A percentile compares a stretch with the other conserved stretches of the same genome.
These are phyloP conservation scores for Cyrtonyx montezumae DNA, from an alignment of 2,113 vertebrate genomes.

Conservation along the genomic window DNA sequence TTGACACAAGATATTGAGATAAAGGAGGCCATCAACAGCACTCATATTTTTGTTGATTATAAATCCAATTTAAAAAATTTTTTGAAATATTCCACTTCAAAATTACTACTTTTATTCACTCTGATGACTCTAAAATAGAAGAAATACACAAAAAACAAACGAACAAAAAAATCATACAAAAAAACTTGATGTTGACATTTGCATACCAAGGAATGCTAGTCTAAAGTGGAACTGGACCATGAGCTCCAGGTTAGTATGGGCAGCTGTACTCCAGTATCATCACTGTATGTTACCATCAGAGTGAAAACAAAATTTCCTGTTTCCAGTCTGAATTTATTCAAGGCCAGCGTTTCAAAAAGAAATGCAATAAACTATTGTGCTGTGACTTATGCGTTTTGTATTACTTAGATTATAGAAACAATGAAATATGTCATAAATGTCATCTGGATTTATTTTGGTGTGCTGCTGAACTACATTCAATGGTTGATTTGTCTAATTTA, in stretches of 20 bases:
- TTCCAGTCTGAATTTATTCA: conserved; percentile 59
- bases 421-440: conserved; percentile 59
- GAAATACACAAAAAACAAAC: background rate
- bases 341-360: conserved; percentile 23
- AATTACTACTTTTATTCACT: background rate
- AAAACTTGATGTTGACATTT: background rate
- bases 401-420: conserved; percentile 60
- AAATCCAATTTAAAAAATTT: background rate
- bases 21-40: background rate
- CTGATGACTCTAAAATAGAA: background rate
- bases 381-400: conserved; percentile 53
- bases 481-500: conserved; percentile 57
- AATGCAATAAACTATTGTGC: conserved; percentile 49
- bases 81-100: background rate
- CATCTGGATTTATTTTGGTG: conserved; percentile 53
- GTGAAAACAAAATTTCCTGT: conserved; percentile 18
- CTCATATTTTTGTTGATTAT: background rate
- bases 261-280: background rate
- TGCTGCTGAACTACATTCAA: conserved; percentile 49
- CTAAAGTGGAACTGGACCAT: background rate
- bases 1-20: background rate
- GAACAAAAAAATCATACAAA: background rate
- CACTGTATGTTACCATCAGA: too few relatives aligned
- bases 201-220: background rate
- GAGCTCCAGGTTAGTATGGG: background rate